phyloP scores from a whole-genome alignment of 2,797 vertebrate species.

The Neolamprologus multifasciatus region DNA sequence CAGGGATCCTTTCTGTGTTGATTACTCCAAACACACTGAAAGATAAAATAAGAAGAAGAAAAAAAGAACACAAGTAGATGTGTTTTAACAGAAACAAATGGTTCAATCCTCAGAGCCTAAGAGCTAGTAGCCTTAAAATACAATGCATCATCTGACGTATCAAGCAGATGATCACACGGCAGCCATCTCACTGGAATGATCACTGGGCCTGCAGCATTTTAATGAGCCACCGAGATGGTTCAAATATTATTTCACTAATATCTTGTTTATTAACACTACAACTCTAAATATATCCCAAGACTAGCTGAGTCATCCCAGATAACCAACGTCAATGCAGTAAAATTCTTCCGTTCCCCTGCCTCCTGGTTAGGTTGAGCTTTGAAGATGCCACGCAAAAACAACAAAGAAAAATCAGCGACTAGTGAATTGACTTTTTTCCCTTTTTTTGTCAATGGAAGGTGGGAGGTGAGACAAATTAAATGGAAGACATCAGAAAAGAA shows the following conservation, averaged over 20 bases:
- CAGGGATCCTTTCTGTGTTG: not conserved
- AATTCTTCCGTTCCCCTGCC: not conserved
- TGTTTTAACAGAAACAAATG: not conserved
- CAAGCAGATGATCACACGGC: not conserved
- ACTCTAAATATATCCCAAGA: not conserved
- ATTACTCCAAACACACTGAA: not conserved
- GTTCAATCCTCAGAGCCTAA: not conserved
- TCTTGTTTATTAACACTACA: not conserved
- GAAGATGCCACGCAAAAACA: slow-evolving; percentile 35
- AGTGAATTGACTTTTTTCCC: slow-evolving; percentile 10
- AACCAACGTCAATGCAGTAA: slow-evolving; percentile 28
- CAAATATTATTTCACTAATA: slow-evolving; percentile 8
- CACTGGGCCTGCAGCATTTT: not conserved
- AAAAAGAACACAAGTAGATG: not conserved
- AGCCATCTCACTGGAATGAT: not conserved
- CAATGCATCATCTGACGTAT: not conserved
- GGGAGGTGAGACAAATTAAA: slow-evolving; percentile 47
- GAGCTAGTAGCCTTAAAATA: not conserved
- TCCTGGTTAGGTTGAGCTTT: slow-evolving; percentile 1
- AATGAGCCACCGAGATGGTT: not conserved
- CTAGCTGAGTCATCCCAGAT: slow-evolving; percentile 27
- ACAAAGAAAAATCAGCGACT: slow-evolving; percentile 4
- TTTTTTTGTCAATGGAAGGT: slow-evolving; percentile 42
- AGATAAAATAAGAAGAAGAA: not conserved
- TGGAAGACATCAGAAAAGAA: slow-evolving; percentile 30